These are phyloP conservation scores for Corythornis madagascariensis DNA, from an alignment of 2,113 vertebrate genomes.

Conservation along the genomic window DNA sequence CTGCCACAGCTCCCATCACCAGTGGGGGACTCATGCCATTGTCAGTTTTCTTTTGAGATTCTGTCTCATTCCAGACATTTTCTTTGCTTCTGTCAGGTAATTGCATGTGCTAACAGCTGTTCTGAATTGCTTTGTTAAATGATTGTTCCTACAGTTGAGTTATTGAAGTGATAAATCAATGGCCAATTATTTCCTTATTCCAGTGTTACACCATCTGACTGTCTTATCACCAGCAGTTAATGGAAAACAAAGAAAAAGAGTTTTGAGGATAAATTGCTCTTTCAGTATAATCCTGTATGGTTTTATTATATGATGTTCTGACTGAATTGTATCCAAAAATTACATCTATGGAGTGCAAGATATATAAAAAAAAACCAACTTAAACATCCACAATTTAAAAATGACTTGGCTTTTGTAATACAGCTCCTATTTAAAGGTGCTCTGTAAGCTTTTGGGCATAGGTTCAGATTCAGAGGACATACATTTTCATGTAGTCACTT, in stretches of 20 bases:
- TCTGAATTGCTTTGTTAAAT: slow-evolving; percentile 46
- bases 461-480: neutral
- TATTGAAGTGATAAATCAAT: slow-evolving; percentile 4
- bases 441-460: neutral
- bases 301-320: neutral
- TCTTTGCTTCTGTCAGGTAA: neutral
- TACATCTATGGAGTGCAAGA: neutral
- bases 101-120: neutral
- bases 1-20: neutral
- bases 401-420: neutral
- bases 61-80: neutral
- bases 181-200: slow-evolving; percentile 10
- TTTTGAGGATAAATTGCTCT: neutral
- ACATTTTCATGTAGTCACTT: neutral
- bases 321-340: neutral
- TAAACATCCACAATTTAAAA: neutral
- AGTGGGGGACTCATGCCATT: neutral
- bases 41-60: neutral
- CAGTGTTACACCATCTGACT: neutral
- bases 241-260: neutral
- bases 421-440: neutral
- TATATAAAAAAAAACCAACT: neutral
- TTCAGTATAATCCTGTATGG: neutral
- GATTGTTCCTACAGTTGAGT: slow-evolving; percentile 19
- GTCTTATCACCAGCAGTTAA: neutral